phyloP scores from a whole-genome alignment of 2,113 vertebrate genomes.

The Ciconia boyciana region DNA sequence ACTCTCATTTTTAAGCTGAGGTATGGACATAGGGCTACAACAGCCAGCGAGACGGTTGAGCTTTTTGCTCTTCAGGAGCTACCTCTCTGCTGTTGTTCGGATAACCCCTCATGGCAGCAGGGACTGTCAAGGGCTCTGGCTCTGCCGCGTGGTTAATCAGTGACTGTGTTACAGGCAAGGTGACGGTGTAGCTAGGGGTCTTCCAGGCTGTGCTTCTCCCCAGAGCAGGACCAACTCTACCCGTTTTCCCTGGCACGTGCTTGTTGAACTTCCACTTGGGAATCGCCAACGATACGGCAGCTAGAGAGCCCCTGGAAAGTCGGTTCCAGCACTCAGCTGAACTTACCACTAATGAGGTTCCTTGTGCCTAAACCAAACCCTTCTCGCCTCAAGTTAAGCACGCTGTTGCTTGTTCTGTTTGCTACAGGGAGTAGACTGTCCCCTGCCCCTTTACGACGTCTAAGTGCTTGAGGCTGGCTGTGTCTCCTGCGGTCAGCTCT shows the following conservation, averaged over 20 bases:
- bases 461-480: rapidly evolving
- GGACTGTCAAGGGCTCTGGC: neutral
- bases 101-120: rapidly evolving
- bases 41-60: rapidly evolving
- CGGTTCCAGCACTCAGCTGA: neutral
- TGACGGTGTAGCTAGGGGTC: rapidly evolving
- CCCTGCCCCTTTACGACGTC: rapidly evolving
- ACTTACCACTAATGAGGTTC: neutral
- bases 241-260: neutral
- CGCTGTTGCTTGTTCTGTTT: neutral
- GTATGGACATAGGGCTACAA: rapidly evolving
- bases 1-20: neutral
- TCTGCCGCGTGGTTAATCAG: rapidly evolving
- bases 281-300: rapidly evolving
- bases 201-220: neutral
- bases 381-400: neutral
- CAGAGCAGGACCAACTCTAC: neutral
- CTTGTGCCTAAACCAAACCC: neutral
- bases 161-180: neutral
- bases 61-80: neutral
- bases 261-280: neutral
- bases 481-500: rapidly evolving
- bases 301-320: neutral
- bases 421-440: neutral
- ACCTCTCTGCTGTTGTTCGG: rapidly evolving